Evolutionary conservation across 1,140 invertebrate species (phyloP).

Genomic region (Mesaphorura yosii): DNA sequence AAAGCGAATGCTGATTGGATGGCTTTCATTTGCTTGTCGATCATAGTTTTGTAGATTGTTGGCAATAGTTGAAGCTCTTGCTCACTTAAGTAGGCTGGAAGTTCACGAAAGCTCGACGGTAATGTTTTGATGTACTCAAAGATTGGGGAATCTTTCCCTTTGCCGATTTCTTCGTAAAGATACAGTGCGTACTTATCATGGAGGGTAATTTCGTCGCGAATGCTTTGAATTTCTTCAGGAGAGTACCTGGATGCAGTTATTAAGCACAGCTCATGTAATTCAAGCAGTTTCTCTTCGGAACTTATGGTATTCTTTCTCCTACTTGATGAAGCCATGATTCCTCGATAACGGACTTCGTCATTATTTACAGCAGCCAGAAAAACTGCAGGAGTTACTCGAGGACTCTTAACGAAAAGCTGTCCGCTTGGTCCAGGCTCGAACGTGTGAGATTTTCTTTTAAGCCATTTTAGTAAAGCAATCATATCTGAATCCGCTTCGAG

Average conservation of each 20-base stretch:
- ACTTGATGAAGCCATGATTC: slow-evolving; percentile 9
- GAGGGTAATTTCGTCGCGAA: not conserved
- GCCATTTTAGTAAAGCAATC: not conserved
- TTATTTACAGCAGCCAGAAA: not conserved
- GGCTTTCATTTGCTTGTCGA: not conserved
- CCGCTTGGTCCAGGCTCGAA: no score
- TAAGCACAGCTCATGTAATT: slow-evolving; percentile 12
- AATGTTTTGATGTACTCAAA: slow-evolving; percentile 19
- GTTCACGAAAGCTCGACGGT: slow-evolving; percentile 20
- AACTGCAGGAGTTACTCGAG: not conserved
- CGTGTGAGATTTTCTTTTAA: not conserved
- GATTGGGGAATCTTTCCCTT: not conserved
- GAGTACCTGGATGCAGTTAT: slow-evolving; percentile 7
- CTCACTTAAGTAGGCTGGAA: slow-evolving; percentile 14
- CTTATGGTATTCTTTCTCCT: not conserved
- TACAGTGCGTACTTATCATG: slow-evolving; percentile 19
- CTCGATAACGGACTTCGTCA: slow-evolving; percentile 8
- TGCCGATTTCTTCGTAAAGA: slow-evolving; percentile 2
- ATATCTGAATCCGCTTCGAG: not conserved
- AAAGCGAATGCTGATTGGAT: not conserved
- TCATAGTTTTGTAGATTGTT: not conserved
- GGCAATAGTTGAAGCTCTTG: slow-evolving; percentile 4
- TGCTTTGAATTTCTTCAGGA: not conserved
- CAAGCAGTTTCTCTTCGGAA: not conserved
- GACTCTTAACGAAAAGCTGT: no score